Conservation (phyloP, 2,113 vertebrate genomes). For the Pygoscelis adeliae region DNA sequence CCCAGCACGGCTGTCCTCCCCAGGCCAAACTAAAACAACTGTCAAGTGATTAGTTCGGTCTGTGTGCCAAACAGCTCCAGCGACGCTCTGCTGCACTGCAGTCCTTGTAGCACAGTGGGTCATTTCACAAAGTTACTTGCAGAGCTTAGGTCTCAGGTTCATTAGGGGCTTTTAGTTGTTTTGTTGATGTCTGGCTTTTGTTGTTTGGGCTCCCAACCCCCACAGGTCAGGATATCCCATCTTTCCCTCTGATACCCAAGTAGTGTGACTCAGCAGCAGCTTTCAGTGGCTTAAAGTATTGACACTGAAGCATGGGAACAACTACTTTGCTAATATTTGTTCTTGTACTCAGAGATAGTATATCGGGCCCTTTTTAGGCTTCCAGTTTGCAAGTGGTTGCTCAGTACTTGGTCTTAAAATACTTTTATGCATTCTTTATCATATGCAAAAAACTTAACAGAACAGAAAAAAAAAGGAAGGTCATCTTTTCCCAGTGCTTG, state of each 20-base stretch:
- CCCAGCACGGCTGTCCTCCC: not conserved
- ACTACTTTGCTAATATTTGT: not conserved
- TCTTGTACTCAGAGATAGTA: not conserved
- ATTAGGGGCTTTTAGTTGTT: not conserved
- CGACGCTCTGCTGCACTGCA: not conserved
- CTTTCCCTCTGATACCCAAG: not conserved
- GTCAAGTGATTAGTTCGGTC: not conserved
- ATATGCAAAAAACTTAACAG: not conserved
- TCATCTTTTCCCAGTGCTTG: not conserved
- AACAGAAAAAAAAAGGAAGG: not conserved
- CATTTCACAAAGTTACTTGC: not conserved
- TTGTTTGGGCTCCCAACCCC: not conserved
- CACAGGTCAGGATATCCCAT: not conserved
- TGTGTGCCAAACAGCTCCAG: not conserved
- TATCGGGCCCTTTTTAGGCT: not conserved
- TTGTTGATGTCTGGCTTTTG: not conserved
- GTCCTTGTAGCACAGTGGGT: not conserved
- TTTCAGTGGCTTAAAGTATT: not conserved
- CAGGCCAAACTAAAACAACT: not conserved
- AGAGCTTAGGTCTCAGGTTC: not conserved
- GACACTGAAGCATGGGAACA: not conserved
- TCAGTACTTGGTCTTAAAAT: not conserved
- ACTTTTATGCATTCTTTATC: not conserved
- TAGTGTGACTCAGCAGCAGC: not conserved
- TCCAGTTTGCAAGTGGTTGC: not conserved